These are phyloP conservation scores for Aptenodytes patagonicus DNA, from an alignment of 2,113 vertebrate species.

Conservation along the genomic window DNA sequence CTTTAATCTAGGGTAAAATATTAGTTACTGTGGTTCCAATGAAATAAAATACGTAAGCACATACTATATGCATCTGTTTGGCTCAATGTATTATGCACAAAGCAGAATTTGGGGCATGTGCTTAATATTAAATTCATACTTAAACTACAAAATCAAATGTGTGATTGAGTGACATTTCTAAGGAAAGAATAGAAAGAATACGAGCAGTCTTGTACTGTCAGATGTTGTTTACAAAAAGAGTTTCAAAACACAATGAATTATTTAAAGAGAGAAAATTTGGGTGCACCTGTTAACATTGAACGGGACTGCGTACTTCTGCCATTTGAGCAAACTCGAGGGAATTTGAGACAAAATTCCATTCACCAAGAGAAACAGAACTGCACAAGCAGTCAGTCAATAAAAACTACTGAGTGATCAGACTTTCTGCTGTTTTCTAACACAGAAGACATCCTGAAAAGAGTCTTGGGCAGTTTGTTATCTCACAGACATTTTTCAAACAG, in stretches of 20 bases:
- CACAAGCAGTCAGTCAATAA: not conserved
- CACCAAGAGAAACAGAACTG: not conserved
- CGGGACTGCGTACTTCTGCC: not conserved
- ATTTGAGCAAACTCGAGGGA: not conserved
- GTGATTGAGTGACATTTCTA: not conserved
- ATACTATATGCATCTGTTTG: not conserved
- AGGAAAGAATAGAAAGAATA: not conserved
- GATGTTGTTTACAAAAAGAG: not conserved
- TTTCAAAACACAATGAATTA: not conserved
- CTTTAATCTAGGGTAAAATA: not conserved
- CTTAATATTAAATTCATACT: slow-evolving; percentile 1
- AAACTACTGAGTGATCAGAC: not conserved
- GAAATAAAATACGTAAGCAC: not conserved
- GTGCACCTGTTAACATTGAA: not conserved
- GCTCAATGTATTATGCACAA: not conserved
- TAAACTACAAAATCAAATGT: not conserved
- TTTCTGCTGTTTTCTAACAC: not conserved
- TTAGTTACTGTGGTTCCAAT: not conserved
- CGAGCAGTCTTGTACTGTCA: not conserved
- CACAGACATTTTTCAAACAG: not conserved
- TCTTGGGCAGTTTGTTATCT: not conserved
- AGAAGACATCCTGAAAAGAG: not conserved
- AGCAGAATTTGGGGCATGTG: not conserved
- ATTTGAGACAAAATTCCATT: not conserved
- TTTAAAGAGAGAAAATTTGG: not conserved